Evolutionary conservation across 2,888 invertebrate genomes (phyloP).

Genomic region (Drosophila ustulata): DNA sequence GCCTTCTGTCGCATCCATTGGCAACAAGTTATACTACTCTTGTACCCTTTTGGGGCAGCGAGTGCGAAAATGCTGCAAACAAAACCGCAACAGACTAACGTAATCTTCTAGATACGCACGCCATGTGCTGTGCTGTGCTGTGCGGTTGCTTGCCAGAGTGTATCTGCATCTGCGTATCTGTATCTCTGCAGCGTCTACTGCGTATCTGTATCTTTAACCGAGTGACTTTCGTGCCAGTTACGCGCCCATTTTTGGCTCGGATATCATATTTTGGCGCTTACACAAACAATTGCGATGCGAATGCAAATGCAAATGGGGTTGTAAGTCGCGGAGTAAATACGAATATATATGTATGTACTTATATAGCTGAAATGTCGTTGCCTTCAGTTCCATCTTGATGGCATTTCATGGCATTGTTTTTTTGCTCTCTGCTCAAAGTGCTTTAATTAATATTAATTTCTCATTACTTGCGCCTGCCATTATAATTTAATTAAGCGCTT

Average conservation of each 20-base stretch:
- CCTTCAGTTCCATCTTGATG: background rate
- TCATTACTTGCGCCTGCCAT: constrained; percentile 68
- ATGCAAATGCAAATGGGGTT: constrained; percentile 4
- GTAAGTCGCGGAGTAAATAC: constrained; percentile 5
- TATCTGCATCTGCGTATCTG: constrained; percentile 48
- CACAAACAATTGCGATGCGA: constrained; percentile 29
- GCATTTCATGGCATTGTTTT: background rate
- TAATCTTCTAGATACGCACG: constrained; percentile 73
- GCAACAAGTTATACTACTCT: background rate
- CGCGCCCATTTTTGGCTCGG: constrained; percentile 51
- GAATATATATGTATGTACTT: background rate
- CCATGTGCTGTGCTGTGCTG: constrained; percentile 64
- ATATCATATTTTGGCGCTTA: constrained; percentile 37
- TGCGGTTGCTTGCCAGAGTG: constrained; percentile 35
- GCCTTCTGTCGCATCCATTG: background rate
- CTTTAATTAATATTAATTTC: constrained; percentile 73
- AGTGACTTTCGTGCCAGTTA: constrained; percentile 42
- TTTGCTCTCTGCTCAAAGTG: constrained; percentile 3
- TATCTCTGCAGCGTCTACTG: constrained; percentile 23
- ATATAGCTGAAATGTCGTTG: constrained; percentile 15
- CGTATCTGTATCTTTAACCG: constrained; percentile 22
- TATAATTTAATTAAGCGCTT: constrained; percentile 75
- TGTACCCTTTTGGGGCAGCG: background rate
- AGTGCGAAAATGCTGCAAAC: background rate
- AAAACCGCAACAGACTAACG: constrained; percentile 68